Evolutionary conservation across 2,888 invertebrate genomes (phyloP).

Genomic region (Chymomyza amoena): DNA sequence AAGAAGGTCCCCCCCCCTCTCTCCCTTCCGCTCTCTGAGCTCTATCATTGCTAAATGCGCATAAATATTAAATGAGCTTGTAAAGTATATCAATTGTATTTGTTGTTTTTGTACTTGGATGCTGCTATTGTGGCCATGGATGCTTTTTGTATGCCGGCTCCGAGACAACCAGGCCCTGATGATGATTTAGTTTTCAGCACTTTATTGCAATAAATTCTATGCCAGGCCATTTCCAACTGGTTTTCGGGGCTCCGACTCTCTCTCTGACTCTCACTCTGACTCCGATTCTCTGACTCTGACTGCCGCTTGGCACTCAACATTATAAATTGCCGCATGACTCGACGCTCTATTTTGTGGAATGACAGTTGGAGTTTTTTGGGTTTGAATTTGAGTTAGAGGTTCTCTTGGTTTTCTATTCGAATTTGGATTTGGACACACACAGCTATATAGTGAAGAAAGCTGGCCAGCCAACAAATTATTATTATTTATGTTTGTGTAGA

Average conservation of each 20-base stretch:
- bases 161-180: conserved; percentile 20
- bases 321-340: conserved; percentile 46
- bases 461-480: conserved; percentile 44
- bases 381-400: neutral
- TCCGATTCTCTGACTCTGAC: conserved; percentile 1
- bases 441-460: conserved; percentile 12
- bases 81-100: conserved; percentile 47
- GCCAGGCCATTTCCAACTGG: conserved; percentile 48
- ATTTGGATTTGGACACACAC: neutral
- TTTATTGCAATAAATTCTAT: conserved; percentile 53
- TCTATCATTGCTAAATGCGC: conserved; percentile 40
- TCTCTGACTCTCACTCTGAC: too few relatives aligned
- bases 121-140: conserved; percentile 2
- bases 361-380: neutral
- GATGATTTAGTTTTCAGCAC: conserved; percentile 55
- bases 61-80: conserved; percentile 54
- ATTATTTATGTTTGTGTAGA: conserved; percentile 33
- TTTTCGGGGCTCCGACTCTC: conserved; percentile 38
- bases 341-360: neutral
- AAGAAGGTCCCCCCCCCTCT: neutral
- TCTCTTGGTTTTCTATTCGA: neutral
- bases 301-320: conserved; percentile 46
- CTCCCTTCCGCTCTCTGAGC: neutral
- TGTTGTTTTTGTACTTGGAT: conserved; percentile 9
- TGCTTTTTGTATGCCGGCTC: conserved; percentile 19